A percentile compares a stretch with the other conserved stretches of the same genome.
phyloP scores from a whole-genome alignment of 2,888 invertebrate genomes.

The Dasypolia templi region DNA sequence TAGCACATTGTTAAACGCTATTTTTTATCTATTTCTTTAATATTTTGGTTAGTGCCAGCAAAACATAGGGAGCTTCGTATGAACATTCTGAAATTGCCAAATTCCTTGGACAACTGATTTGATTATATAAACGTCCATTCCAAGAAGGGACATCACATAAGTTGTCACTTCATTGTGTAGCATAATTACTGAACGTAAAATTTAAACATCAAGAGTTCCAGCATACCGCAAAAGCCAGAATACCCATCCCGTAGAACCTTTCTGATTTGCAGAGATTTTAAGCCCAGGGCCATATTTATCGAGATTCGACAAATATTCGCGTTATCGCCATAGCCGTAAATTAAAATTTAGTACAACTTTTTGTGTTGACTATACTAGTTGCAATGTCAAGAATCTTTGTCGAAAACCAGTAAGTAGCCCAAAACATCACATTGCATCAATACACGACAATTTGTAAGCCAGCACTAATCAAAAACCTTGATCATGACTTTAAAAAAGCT shows the following conservation, averaged over 20 bases:
- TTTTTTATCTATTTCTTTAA: conserved; percentile 31
- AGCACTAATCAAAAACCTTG: conserved; percentile 61
- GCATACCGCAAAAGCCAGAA: conserved; percentile 24
- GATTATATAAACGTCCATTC: not conserved
- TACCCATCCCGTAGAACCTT: conserved; percentile 40
- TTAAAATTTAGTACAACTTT: not conserved
- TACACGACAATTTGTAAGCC: conserved; percentile 49
- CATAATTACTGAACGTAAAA: conserved; percentile 6
- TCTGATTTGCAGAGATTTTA: conserved; percentile 11
- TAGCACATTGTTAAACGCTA: conserved; percentile 73
- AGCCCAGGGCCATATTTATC: not conserved
- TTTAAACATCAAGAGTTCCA: conserved; percentile 6
- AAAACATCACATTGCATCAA: conserved; percentile 28
- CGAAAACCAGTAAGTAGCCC: not conserved
- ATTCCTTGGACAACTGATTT: not conserved
- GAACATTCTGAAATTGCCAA: not conserved
- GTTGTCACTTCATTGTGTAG: conserved; percentile 30
- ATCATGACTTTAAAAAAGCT: conserved; percentile 45
- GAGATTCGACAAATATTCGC: conserved; percentile 11
- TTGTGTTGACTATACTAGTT: conserved; percentile 2
- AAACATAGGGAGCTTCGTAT: conserved; percentile 8
- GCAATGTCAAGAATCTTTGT: conserved; percentile 14
- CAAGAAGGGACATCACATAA: conserved; percentile 18
- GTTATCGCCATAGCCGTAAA: not conserved
- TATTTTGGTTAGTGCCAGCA: conserved; percentile 56